Evolutionary conservation across 2,888 invertebrate species (phyloP), one percentile per base, ranked within the genome.

Genomic region (Leucophenga montana): DNA sequence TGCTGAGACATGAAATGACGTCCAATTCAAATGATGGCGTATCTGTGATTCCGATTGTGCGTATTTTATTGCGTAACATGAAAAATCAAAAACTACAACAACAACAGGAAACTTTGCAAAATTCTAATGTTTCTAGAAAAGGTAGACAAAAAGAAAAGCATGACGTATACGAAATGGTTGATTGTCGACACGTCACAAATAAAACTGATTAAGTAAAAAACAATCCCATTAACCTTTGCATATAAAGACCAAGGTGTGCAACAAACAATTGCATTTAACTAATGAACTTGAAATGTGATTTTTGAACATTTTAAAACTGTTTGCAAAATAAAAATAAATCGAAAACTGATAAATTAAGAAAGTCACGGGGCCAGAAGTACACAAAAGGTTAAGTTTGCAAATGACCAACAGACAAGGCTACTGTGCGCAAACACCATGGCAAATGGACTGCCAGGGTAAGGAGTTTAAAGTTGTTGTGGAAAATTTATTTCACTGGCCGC

Each of bases 341-440:
- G 13, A 54, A 33, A 69, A 73, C 68, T 75, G 75, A 75, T 75
- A 75, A 75, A 75, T 75, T 71, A 69, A 67, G 68, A 73, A 73
- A 75, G 73, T 73, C 75, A 75, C 73, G 75, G 75, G 13, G 48
- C 31, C 44, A 56, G 3, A 59, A 22, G 18, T 46, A 46, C 67
- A 59, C 46, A 48, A 67, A 64, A 67, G 48, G 48, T 59, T 64
- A 48, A 39, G 16, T 59, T 31, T 71, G 62, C 73, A 75, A 73
- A 69, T 66, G 73, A 66, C 74, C 73, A 70, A 73, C 67, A 75
- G 75, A 75, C 75, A 75, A 75, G 75, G 75, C 75, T 75, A 75
- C 57, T 59, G n/a, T n/a, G 31, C n/a, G 44, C 44, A 53, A 39
- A 39, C 9, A 39, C 39, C 39, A 39, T 11, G 11, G 39, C 39